Evolutionary conservation across 2,888 invertebrate genomes (phyloP).

Genomic region (Drosophila subquinaria): DNA sequence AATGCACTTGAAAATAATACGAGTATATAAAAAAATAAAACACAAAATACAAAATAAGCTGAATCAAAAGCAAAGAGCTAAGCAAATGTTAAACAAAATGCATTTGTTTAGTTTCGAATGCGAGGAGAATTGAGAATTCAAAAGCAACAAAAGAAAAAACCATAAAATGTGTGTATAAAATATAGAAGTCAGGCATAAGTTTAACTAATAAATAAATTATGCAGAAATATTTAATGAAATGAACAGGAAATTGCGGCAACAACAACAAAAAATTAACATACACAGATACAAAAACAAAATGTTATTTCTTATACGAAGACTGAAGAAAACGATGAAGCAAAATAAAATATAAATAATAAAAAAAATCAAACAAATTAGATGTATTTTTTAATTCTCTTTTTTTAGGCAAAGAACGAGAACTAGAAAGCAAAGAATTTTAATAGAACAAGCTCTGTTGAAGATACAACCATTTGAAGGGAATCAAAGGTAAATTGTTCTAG

Average conservation of each 20-base stretch:
- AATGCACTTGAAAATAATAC: conserved; percentile 22
- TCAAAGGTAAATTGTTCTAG: neutral
- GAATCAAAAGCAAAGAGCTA: conserved; percentile 59
- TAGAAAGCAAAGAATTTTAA: too few relatives aligned
- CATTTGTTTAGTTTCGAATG: conserved; percentile 38
- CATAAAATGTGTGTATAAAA: conserved; percentile 50
- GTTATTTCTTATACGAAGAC: conserved; percentile 85
- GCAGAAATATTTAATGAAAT: conserved; percentile 52
- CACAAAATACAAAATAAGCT: conserved; percentile 46
- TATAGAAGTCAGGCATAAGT: conserved; percentile 44
- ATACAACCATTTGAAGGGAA: too few relatives aligned
- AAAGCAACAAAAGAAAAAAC: conserved; percentile 14
- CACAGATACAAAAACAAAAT: conserved; percentile 70
- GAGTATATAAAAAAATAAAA: neutral
- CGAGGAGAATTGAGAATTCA: conserved; percentile 33
- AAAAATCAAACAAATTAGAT: conserved; percentile 33
- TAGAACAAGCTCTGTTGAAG: too few relatives aligned
- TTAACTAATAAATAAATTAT: conserved; percentile 43
- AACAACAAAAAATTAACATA: conserved; percentile 59
- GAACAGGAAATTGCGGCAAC: conserved; percentile 45
- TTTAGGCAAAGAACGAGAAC: neutral
- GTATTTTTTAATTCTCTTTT: neutral
- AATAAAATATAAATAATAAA: conserved; percentile 51
- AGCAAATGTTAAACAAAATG: conserved; percentile 43
- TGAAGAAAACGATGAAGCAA: conserved; percentile 83